Percentiles rank a stretch among this genome's conserved stretches.
These are phyloP conservation scores for Trachelus tabidus DNA, from an alignment of 2,888 invertebrate genomes.

Conservation along the genomic window DNA sequence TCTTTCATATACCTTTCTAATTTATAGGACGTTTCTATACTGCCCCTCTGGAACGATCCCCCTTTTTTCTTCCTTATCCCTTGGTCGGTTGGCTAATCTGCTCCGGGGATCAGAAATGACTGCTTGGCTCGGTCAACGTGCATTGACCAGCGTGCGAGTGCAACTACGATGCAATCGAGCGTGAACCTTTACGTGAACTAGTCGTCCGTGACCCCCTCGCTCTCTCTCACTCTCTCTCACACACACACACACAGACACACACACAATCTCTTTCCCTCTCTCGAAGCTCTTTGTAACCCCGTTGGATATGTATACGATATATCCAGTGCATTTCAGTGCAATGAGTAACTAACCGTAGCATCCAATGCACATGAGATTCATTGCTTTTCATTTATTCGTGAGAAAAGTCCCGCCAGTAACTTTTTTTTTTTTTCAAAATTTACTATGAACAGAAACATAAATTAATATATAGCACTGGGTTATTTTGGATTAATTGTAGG, in stretches of 20 bases:
- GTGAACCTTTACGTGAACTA: conserved; percentile 57
- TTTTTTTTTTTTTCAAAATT: too few species aligned
- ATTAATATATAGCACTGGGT: too few species aligned
- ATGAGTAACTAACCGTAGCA: background rate
- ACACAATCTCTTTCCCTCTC: background rate
- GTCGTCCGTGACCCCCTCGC: conserved; percentile 56
- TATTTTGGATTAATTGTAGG: too few species aligned
- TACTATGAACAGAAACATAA: too few species aligned
- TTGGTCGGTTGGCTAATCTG: conserved; percentile 27
- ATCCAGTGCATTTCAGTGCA: background rate
- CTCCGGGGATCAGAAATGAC: conserved; percentile 58
- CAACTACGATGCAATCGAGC: conserved; percentile 46
- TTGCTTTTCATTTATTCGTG: too few species aligned
- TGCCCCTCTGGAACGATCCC: conserved; percentile 5
- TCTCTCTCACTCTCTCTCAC: too few species aligned
- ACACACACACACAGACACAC: too few species aligned
- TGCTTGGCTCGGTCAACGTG: conserved; percentile 38
- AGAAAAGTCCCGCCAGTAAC: too few species aligned
- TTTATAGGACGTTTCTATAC: too few species aligned
- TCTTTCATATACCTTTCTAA: too few species aligned
- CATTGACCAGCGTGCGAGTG: conserved; percentile 39
- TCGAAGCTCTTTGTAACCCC: too few species aligned
- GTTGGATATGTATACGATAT: background rate
- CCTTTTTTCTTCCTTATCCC: conserved; percentile 14
- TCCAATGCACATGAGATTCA: background rate